These are phyloP conservation scores for Hetaerina americana DNA, from an alignment of 1,140 invertebrate genomes.

Conservation along the genomic window DNA sequence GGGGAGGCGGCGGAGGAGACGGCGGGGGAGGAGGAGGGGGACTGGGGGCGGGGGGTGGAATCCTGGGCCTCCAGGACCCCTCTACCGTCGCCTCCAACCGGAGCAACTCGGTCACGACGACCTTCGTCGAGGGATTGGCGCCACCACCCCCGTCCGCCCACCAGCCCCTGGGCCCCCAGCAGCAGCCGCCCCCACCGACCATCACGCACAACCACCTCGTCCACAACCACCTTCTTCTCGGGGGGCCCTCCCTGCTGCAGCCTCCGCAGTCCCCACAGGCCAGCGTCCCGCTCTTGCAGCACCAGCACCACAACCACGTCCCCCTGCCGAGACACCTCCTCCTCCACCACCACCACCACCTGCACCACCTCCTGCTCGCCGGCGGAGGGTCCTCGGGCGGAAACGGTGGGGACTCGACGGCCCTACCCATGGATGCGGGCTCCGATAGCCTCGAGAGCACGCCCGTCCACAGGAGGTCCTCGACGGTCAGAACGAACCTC, in stretches of 20 bases:
- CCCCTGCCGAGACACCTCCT: constrained; percentile 30
- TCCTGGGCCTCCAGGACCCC: not conserved
- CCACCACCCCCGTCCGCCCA: constrained; percentile 2
- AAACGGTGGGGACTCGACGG: not conserved
- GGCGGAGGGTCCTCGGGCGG: not conserved
- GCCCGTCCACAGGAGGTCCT: constrained; percentile 26
- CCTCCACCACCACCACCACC: constrained; percentile 22
- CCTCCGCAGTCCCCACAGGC: not conserved
- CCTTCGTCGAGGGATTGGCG: not conserved
- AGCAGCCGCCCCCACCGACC: constrained; percentile 26
- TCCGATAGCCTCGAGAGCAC: constrained; percentile 25
- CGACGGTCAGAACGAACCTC: constrained; percentile 27
- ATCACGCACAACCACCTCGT: constrained; percentile 12
- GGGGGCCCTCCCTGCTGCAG: not conserved
- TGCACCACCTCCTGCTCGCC: not conserved
- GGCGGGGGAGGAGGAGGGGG: not conserved
- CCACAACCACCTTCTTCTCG: not conserved
- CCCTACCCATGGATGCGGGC: constrained; percentile 5
- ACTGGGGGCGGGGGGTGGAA: not conserved
- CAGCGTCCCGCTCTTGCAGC: not conserved
- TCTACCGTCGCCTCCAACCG: too few species aligned
- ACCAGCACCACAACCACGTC: constrained; percentile 11
- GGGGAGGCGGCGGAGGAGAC: constrained; percentile 11
- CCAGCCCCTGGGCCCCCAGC: constrained; percentile 13
- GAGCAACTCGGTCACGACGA: not conserved